These are phyloP conservation scores for Drosophila pseudoobscura DNA, from an alignment of 1,140 invertebrate species.

Conservation along the genomic window DNA sequence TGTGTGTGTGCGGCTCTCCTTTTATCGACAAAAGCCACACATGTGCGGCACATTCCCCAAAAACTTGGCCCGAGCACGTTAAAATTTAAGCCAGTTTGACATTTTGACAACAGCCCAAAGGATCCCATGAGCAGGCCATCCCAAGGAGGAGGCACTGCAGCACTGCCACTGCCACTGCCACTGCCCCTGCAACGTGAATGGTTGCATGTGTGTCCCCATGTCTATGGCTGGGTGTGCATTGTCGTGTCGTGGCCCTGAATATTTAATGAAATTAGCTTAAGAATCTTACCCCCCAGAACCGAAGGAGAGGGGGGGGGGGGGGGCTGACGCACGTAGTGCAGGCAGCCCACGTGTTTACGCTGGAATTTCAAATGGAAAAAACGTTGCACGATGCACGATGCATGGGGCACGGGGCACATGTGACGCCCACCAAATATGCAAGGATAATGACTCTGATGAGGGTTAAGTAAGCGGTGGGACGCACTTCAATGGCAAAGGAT, in stretches of 20 bases:
- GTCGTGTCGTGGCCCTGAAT: slow-evolving; percentile 73
- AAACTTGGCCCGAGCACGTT: slow-evolving; percentile 17
- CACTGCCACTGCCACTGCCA: slow-evolving; percentile 26
- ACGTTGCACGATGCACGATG: slow-evolving; percentile 10
- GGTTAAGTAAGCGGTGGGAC: slow-evolving; percentile 1
- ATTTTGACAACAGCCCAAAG: slow-evolving; percentile 35
- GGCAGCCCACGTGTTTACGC: slow-evolving; percentile 47
- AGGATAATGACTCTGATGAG: slow-evolving; percentile 21
- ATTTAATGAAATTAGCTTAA: slow-evolving; percentile 80
- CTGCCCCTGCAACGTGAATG: slow-evolving; percentile 30
- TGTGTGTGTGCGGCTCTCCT: slow-evolving; percentile 9
- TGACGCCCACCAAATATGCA: slow-evolving; percentile 48
- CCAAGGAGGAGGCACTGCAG: neutral
- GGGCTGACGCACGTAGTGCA: neutral
- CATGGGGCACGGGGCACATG: slow-evolving; percentile 6
- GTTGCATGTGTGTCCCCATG: slow-evolving; percentile 9
- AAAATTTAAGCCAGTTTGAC: slow-evolving; percentile 51
- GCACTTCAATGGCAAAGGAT: neutral
- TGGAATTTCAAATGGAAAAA: slow-evolving; percentile 50
- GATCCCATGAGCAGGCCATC: too few relatives aligned
- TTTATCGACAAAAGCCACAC: slow-evolving; percentile 37
- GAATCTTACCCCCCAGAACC: slow-evolving; percentile 46
- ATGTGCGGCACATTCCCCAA: slow-evolving; percentile 19
- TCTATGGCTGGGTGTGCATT: slow-evolving; percentile 42
- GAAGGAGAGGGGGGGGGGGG: too few relatives aligned